Percentiles rank a stretch among this genome's conserved stretches.
These are phyloP conservation scores for Drosophila azteca DNA, from an alignment of 1,140 invertebrate species.

Conservation along the genomic window DNA sequence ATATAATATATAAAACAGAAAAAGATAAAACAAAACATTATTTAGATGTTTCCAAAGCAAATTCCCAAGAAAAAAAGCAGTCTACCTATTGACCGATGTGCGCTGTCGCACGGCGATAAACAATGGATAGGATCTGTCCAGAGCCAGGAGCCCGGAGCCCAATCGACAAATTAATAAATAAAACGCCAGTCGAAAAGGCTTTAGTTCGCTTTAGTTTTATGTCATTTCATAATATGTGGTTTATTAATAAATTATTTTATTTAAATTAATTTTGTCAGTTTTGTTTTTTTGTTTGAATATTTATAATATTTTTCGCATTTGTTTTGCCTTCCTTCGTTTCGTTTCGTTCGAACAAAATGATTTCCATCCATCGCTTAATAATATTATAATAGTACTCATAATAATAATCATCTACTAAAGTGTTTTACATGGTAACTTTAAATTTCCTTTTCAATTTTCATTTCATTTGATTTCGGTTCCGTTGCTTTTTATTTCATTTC, in stretches of 20 bases:
- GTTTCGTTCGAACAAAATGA: constrained; percentile 61
- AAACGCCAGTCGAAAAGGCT: background rate
- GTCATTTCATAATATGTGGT: constrained; percentile 80
- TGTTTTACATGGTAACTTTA: constrained; percentile 79
- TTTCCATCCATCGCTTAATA: constrained; percentile 64
- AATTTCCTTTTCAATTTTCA: constrained; percentile 36
- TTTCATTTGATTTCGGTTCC: constrained; percentile 37
- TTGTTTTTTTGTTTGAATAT: constrained; percentile 70
- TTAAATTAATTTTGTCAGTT: constrained; percentile 78
- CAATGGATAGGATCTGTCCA: too few species aligned
- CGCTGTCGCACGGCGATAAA: too few species aligned
- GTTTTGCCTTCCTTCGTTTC: constrained; percentile 24
- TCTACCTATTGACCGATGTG: too few species aligned
- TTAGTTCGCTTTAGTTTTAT: constrained; percentile 45
- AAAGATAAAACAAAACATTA: too few species aligned
- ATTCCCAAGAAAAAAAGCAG: too few species aligned
- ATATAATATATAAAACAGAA: too few species aligned
- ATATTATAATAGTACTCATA: constrained; percentile 66
- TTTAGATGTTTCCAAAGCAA: too few species aligned
- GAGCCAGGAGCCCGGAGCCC: too few species aligned
- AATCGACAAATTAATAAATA: too few species aligned
- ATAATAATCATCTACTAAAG: constrained; percentile 69
- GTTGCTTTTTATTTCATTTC: constrained; percentile 22
- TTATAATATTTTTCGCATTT: constrained; percentile 71
- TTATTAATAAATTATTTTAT: constrained; percentile 82